Evolutionary conservation across 2,113 vertebrate genomes (phyloP).

Genomic region (Oncorhynchus clarkii): DNA sequence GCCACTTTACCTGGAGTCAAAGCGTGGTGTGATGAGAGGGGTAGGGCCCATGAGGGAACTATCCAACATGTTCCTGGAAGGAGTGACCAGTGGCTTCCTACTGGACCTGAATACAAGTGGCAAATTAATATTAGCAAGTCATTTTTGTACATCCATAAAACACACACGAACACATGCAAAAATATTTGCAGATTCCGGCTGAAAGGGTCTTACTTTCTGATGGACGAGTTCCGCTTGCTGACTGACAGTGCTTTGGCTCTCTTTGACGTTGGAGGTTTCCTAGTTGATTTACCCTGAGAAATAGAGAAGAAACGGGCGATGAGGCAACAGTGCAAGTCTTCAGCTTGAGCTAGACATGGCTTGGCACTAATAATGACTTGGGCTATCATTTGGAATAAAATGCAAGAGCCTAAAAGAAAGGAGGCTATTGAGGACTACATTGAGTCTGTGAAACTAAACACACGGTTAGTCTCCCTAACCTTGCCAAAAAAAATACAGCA

Average conservation of each 20-base stretch:
- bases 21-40: constrained; percentile 73
- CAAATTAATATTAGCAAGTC: not conserved
- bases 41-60: constrained; percentile 70
- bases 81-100: constrained; percentile 68
- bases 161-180: too few species aligned
- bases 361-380: too few species aligned
- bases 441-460: not conserved
- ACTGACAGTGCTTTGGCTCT: constrained; percentile 58
- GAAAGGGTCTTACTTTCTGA: constrained; percentile 56
- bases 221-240: constrained; percentile 55
- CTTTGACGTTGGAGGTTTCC: constrained; percentile 68
- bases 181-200: not conserved
- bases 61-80: constrained; percentile 65
- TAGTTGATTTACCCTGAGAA: constrained; percentile 56
- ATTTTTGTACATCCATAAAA: too few species aligned
- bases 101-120: constrained; percentile 55
- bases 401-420: too few species aligned
- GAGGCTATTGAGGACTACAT: too few species aligned
- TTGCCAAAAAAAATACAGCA: too few species aligned
- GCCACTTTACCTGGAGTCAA: constrained; percentile 69
- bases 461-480: not conserved
- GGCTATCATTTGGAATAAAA: too few species aligned
- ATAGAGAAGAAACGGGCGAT: not conserved
- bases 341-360: too few species aligned
- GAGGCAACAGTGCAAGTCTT: too few species aligned